Base-by-base conservation (phyloP, 2,888 invertebrate species). In the Sycophila texana region DNA sequence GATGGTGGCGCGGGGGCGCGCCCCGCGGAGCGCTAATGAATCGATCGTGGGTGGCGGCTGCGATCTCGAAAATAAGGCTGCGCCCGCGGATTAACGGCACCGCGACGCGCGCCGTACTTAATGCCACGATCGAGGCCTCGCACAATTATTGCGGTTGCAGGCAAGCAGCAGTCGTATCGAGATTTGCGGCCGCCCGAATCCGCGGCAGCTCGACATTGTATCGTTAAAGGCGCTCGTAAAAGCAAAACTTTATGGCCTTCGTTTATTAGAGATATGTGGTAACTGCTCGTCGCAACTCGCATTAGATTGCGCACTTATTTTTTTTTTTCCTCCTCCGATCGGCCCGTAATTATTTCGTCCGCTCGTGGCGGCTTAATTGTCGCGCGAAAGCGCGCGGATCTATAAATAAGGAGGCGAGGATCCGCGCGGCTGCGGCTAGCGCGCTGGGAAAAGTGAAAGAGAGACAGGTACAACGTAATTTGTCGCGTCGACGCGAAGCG, bases 21-120 rank as follows among this genome's bases (percentile, higher is more conserved):
- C 86, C 89, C 89, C 85, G 87, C 86, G 84, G 89, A 85, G 89
- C 87, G 85, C 86, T 89, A 89, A 89, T 89, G 88, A 88, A 89
- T 88, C 87, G 87, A 87, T 88, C 88, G 86, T 89, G 89, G 89
- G 89, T 89, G 89, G 89, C 83, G 81, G 81, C 72, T 80, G 70
- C 79, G 81, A 83, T 84, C 83, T 82, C 10, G 10, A 39, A 39
- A 39, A 39, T 7, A 39, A 5, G 10, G 39, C 39, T 5, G 10
- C 7, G 39, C 7, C 39, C 7, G 39, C 39, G 39, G 39, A 39
- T 39, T 39, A 39, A 39, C 39, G 39, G 39, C 39, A 10, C 10
- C 39, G 39, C 39, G 39, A 39, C 10, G 10, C 10, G 10, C 39
- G 39, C 39, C 39, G 10, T 7, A 39, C 39, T 39, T 39, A 39